These are phyloP conservation scores for Axis porcinus DNA, from an alignment of 2,113 vertebrate genomes.

Conservation along the genomic window DNA sequence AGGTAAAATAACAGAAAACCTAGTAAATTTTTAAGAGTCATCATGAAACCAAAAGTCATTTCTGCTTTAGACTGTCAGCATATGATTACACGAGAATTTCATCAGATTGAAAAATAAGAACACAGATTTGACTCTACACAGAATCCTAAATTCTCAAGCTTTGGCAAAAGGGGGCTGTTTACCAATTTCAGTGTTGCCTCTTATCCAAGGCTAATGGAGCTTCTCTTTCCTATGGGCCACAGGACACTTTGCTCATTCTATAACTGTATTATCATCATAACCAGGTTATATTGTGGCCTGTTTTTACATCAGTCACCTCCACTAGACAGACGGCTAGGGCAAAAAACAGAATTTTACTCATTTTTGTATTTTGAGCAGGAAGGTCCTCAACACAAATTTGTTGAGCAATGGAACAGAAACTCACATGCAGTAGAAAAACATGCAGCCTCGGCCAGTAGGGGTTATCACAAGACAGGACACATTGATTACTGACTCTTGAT, in stretches of 20 bases:
- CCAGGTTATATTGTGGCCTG: neutral
- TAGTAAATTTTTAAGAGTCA: slow-evolving; percentile 18
- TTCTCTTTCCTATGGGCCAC: neutral
- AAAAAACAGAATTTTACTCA: neutral
- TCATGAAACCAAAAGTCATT: slow-evolving; percentile 50
- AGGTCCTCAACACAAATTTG: neutral
- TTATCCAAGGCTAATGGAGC: neutral
- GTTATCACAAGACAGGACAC: neutral
- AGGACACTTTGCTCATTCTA: neutral
- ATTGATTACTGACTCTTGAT: neutral
- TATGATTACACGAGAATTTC: neutral
- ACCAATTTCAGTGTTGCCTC: neutral
- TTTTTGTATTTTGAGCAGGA: slow-evolving; percentile 44
- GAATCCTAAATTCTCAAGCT: neutral
- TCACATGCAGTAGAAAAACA: slow-evolving; percentile 28
- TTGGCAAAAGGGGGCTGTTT: neutral
- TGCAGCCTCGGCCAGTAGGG: neutral
- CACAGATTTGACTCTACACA: neutral
- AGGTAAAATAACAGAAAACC: slow-evolving; percentile 7
- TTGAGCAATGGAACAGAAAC: slow-evolving; percentile 28
- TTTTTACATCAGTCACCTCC: neutral
- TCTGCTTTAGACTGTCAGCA: slow-evolving; percentile 37
- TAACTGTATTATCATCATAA: neutral
- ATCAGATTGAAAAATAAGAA: neutral
- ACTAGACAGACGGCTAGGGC: neutral